These are phyloP conservation scores for Nerophis lumbriciformis DNA, from an alignment of 2,113 vertebrate species.

Conservation along the genomic window DNA sequence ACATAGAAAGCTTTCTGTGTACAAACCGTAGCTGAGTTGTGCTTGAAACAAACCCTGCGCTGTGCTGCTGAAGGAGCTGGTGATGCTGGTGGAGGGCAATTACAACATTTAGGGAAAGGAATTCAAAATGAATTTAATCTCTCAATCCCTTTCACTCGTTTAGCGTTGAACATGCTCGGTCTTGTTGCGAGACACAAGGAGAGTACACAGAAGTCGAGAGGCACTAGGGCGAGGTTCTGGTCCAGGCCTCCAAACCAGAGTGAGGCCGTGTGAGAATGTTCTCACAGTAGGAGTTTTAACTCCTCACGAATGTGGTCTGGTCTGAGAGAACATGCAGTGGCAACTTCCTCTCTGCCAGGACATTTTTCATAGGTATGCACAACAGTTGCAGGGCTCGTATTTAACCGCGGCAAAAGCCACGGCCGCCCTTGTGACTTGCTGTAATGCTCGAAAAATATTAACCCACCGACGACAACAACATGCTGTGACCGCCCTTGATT, in stretches of 20 bases:
- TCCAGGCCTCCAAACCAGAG: conserved; percentile 17
- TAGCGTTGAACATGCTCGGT: conserved; percentile 74
- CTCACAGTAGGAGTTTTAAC: conserved; percentile 8
- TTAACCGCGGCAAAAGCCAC: no score
- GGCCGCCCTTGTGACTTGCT: no score
- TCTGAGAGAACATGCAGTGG: conserved; percentile 3
- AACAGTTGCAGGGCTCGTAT: no score
- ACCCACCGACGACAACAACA: no score
- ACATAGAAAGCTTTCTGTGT: conserved; percentile 42
- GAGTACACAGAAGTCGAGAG: conserved; percentile 38
- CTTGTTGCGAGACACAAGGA: conserved; percentile 74
- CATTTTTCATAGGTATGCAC: conserved; percentile 9
- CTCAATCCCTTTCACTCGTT: conserved; percentile 62
- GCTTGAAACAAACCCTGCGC: conserved; percentile 49
- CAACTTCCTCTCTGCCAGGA: conserved; percentile 5
- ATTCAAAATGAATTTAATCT: conserved; percentile 83
- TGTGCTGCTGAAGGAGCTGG: conserved; percentile 41
- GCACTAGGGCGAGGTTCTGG: conserved; percentile 35
- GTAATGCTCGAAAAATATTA: no score
- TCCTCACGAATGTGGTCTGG: conserved; percentile 4
- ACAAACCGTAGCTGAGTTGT: conserved; percentile 32
- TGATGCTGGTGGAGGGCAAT: conserved; percentile 44
- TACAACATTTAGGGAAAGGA: conserved; percentile 78
- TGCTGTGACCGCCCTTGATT: no score
- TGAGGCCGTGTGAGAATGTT: conserved; percentile 33